A percentile compares a stretch with the other conserved stretches of the same genome.
Evolutionary conservation across 2,113 vertebrate species (phyloP).

Genomic region (Acanthisitta chloris): DNA sequence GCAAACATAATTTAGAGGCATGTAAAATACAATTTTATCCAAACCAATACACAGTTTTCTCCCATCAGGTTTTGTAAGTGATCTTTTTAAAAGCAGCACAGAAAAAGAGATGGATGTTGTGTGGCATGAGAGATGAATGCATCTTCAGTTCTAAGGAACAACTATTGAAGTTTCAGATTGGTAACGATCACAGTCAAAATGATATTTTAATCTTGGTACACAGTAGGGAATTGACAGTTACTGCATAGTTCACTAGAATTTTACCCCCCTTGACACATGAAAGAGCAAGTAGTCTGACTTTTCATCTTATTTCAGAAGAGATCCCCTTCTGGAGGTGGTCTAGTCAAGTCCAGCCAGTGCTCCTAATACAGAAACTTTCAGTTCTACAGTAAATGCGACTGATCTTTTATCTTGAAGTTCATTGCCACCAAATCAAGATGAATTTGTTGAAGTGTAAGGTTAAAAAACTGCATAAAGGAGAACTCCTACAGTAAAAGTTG

Average conservation of each 20-base stretch:
- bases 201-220: conserved; percentile 66
- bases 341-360: conserved; percentile 70
- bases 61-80: conserved; percentile 6
- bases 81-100: conserved; percentile 32
- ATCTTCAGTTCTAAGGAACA: conserved; percentile 54
- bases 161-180: conserved; percentile 61
- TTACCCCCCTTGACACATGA: conserved; percentile 74
- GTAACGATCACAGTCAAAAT: conserved; percentile 45
- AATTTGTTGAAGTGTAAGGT: conserved; percentile 63
- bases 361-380: conserved; percentile 71
- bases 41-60: conserved; percentile 22
- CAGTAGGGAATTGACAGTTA: conserved; percentile 70
- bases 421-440: conserved; percentile 66
- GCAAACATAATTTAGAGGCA: conserved; percentile 5
- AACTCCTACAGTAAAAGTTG: conserved; percentile 48
- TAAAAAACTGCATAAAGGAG: conserved; percentile 55
- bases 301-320: conserved; percentile 75
- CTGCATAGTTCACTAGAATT: conserved; percentile 72
- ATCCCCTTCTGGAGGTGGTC: conserved; percentile 70
- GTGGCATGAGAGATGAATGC: conserved; percentile 58
- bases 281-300: conserved; percentile 73
- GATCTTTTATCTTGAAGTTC: conserved; percentile 73
- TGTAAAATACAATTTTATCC: conserved; percentile 15
- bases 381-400: conserved; percentile 66
- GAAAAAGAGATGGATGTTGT: conserved; percentile 32